These are phyloP conservation scores for Amiota minor DNA, from an alignment of 2,888 invertebrate species.

Conservation along the genomic window DNA sequence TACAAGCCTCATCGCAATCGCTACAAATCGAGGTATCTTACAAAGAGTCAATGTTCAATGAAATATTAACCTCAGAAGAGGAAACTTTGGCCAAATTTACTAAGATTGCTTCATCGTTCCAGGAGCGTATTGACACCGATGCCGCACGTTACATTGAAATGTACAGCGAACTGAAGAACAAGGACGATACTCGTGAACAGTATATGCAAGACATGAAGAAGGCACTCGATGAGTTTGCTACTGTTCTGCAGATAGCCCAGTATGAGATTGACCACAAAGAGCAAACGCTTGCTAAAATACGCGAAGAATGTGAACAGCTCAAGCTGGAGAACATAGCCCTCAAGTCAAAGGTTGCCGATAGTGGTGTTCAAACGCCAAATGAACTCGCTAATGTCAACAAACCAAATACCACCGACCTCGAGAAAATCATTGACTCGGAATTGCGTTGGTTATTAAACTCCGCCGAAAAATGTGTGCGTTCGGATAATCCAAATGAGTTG, in stretches of 20 bases:
- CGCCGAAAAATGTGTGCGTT: conserved; percentile 64
- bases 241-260: conserved; percentile 72
- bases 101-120: conserved; percentile 74
- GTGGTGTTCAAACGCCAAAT: conserved; percentile 48
- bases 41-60: conserved; percentile 72
- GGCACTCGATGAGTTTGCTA: conserved; percentile 72
- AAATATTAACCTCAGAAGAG: conserved; percentile 71
- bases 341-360: conserved; percentile 67
- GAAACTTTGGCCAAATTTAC: conserved; percentile 73
- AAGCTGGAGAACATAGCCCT: conserved; percentile 72
- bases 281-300: conserved; percentile 64
- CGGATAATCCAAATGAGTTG: conserved; percentile 63
- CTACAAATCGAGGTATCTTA: conserved; percentile 72
- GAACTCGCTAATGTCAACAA: conserved; percentile 54
- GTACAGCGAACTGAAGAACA: conserved; percentile 71
- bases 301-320: conserved; percentile 71
- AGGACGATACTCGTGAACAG: conserved; percentile 72
- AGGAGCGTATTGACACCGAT: conserved; percentile 72
- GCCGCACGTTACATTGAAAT: conserved; percentile 71
- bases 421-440: conserved; percentile 69
- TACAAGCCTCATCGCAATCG: conserved; percentile 68
- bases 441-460: conserved; percentile 69
- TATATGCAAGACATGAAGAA: conserved; percentile 74
- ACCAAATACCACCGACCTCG: conserved; percentile 66
- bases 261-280: conserved; percentile 73